A percentile compares a stretch with the other conserved stretches of the same genome.
Conservation (phyloP, 1,140 invertebrate species). For the Bombus confusus region DNA sequence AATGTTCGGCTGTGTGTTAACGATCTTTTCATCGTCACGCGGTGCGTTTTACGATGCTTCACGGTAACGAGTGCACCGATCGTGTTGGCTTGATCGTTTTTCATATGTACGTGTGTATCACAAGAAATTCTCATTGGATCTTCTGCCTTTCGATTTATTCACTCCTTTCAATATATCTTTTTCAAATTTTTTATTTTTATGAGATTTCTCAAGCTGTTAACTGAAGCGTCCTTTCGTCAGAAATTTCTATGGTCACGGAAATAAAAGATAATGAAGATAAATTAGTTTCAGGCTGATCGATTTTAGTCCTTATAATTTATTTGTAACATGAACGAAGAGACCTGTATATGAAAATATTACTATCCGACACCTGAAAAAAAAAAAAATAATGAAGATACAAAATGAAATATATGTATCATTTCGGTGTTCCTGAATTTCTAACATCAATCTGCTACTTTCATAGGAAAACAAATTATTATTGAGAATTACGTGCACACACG, state of each 20-base stretch:
- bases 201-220: not conserved
- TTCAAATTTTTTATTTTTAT: not conserved
- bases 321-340: not conserved
- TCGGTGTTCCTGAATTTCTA: not conserved
- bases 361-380: not conserved
- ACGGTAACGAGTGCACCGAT: slow-evolving; percentile 35
- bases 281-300: not conserved
- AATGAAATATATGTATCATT: not conserved
- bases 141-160: not conserved
- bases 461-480: no score
- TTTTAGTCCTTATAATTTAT: not conserved
- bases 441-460: not conserved
- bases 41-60: slow-evolving; percentile 49
- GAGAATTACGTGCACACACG: no score
- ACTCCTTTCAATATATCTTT: not conserved
- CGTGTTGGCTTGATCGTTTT: not conserved
- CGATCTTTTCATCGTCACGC: slow-evolving; percentile 55
- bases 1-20: slow-evolving; percentile 68
- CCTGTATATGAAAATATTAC: not conserved
- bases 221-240: not conserved
- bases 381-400: not conserved
- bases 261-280: not conserved
- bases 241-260: not conserved
- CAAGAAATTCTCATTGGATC: slow-evolving; percentile 4
- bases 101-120: not conserved